Base-by-base conservation (phyloP, 2,113 vertebrate genomes). In the Daubentonia madagascariensis region DNA sequence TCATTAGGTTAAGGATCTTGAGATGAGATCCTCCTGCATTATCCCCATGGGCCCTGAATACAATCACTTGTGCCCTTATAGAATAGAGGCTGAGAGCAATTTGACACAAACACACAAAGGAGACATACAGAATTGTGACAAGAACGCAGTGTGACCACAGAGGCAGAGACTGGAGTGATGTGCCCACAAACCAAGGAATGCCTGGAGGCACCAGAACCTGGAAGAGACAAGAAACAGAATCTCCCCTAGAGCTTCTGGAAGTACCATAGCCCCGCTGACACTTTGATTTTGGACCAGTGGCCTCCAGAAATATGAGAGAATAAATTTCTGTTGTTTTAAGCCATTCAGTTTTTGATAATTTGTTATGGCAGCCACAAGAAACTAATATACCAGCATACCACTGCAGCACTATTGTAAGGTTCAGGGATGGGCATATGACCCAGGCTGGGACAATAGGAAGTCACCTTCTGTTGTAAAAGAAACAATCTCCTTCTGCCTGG, bases 291-390 rank as follows among this genome's bases (percentile, higher is more conserved):
- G 17, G 50, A 79, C 20, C 2, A 12, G 23, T 12, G 8, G 57
- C 35, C 35, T 93, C 73, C 50, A 93, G 63, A 95, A 89, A 59
- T 7, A 17, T n/a, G 75, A 75, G 79, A 86, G 59, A 96, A 93
- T 32, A 43, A 10, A 61, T 48, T n/a, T 50, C 35, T 78, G 17
- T 32, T 67, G 40, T 67, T 84, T 84, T 22, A 76, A 76, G 57
- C 28, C 22, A 59, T 32, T 12, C 7, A 3, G 40, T 45, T 50
- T 63, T 79, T 54, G 72, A 37, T 76, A 9, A 81, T 57, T 57
- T 91, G 25, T 76, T 72, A 70, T 3, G 9, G 37, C 37, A 52
- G 50, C 40, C 52, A 20, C 28, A 61, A 81, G 61, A 87, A 94
- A 18, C 23, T 50, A 80, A 57, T 32, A 20, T 0, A 12, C 50